A percentile compares a stretch with the other conserved stretches of the same genome.
Evolutionary conservation across 2,113 vertebrate species (phyloP).

Genomic region (Oncorhynchus masou): DNA sequence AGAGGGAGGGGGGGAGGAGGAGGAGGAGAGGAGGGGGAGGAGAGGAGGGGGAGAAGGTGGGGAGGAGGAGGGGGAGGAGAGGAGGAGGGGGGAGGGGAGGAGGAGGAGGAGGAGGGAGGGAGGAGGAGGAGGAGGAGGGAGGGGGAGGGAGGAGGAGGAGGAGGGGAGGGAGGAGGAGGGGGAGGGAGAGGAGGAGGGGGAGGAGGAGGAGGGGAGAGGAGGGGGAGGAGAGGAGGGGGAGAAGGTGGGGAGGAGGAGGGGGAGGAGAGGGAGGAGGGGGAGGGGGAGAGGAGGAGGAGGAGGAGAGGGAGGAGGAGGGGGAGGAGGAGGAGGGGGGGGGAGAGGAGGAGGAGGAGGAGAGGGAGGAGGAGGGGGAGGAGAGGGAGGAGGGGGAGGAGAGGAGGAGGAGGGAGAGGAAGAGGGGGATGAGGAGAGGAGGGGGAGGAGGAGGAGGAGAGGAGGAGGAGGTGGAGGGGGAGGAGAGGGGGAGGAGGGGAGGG

Average conservation of each 20-base stretch:
- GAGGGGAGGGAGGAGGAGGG: conserved; percentile 28
- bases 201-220: too few relatives aligned
- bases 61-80: neutral
- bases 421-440: fast-evolving
- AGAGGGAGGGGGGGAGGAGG: too few relatives aligned
- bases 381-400: fast-evolving
- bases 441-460: fast-evolving
- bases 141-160: too few relatives aligned
- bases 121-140: too few relatives aligned
- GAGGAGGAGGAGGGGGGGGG: too few relatives aligned
- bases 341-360: too few relatives aligned
- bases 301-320: too few relatives aligned
- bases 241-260: neutral
- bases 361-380: too few relatives aligned
- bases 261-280: too few relatives aligned
- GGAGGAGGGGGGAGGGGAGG: fast-evolving
- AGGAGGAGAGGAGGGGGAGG: too few relatives aligned
- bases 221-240: conserved; percentile 2
- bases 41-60: conserved; percentile 19
- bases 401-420: fast-evolving
- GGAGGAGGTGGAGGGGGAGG: fast-evolving
- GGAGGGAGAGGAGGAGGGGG: neutral
- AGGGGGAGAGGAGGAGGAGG: conserved; percentile 19
- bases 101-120: fast-evolving
- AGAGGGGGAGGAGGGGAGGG: neutral